Conservation (phyloP, 2,797 vertebrate genomes). For the Manis crassicaudata region DNA sequence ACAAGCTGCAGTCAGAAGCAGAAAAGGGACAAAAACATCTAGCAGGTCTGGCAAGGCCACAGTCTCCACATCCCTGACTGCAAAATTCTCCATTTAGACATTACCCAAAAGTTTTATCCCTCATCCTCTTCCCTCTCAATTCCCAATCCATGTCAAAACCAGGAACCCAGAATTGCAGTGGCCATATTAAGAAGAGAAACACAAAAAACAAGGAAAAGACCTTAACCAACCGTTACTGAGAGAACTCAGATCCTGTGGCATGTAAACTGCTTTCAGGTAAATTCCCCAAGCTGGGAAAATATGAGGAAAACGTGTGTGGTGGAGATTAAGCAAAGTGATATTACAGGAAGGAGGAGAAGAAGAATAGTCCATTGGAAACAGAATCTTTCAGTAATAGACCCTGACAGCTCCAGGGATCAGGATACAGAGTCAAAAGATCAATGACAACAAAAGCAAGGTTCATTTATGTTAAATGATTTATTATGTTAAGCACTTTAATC, state of each 20-base stretch:
- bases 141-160: neutral
- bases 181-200: neutral
- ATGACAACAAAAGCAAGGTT: neutral
- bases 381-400: neutral
- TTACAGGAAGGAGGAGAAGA: neutral
- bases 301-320: neutral
- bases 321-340: neutral
- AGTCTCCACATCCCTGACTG: neutral
- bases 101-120: neutral
- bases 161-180: neutral
- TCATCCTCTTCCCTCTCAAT: neutral
- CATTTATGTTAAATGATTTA: neutral
- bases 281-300: neutral
- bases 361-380: neutral
- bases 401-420: neutral
- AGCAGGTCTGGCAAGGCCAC: neutral
- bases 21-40: neutral
- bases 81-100: neutral
- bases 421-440: neutral
- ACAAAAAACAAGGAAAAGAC: neutral
- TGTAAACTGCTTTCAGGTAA: neutral
- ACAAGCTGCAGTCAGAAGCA: neutral
- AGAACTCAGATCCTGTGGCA: neutral
- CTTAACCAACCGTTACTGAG: neutral
- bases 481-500: neutral